These are phyloP conservation scores for Mantis religiosa DNA, from an alignment of 2,888 invertebrate species.

Conservation along the genomic window DNA sequence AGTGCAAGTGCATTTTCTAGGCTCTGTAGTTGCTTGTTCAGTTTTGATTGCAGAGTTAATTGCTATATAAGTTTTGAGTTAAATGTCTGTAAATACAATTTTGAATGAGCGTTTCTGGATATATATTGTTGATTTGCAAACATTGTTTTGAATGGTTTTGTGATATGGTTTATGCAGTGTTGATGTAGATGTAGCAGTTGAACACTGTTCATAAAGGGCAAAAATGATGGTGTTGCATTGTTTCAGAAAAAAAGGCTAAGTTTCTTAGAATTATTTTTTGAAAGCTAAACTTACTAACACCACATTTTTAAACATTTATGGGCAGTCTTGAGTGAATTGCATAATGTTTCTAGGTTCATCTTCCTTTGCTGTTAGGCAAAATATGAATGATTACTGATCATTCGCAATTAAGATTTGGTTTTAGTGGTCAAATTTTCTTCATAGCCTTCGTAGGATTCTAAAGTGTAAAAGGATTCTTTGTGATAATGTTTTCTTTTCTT, in stretches of 20 bases:
- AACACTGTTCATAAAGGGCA: not conserved
- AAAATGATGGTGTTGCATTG: not conserved
- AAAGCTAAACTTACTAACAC: not conserved
- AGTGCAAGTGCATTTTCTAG: not conserved
- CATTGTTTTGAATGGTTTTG: not conserved
- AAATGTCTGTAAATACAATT: not conserved
- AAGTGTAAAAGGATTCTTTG: not conserved
- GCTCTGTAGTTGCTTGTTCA: constrained; percentile 6
- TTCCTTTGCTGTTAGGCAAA: not conserved
- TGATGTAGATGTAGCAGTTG: not conserved
- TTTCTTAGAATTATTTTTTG: not conserved
- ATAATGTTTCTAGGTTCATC: not conserved
- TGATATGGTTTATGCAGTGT: constrained; percentile 10
- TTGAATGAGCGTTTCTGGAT: not conserved
- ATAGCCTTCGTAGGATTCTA: not conserved
- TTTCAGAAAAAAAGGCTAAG: not conserved
- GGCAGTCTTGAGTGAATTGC: not conserved
- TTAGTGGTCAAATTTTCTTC: not conserved
- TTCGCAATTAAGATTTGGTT: not conserved
- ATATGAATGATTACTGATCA: not conserved
- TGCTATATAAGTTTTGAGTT: not conserved
- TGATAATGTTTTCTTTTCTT: not conserved
- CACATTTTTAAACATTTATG: not conserved
- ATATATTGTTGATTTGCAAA: not conserved
- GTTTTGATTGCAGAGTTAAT: not conserved